Evolutionary conservation across 2,888 invertebrate genomes (phyloP), one percentile per base, ranked within the genome.

Genomic region (Sarcophaga subvicina): DNA sequence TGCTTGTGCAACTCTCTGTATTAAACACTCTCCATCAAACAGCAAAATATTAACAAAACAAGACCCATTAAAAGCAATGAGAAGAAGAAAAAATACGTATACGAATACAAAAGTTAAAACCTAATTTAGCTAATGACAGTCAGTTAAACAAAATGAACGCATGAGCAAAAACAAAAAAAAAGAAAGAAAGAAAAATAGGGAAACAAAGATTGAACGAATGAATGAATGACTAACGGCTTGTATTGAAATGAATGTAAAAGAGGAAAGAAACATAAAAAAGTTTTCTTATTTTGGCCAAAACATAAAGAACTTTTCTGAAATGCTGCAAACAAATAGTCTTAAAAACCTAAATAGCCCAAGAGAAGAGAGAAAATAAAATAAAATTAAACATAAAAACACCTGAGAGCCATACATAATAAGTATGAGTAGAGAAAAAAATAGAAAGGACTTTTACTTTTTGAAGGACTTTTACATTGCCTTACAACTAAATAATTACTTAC

Each of bases 81-180:
- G 22, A 10, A 66, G 22, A 76, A 54, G 22, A 5, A 72, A 20
- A 66, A 49, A 80, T 11, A 54, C 60, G 69, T 60, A 20, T 69
- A 64, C 73, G 17, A n/a, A 54, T 22, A 75, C 45, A 17, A 86
- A 84, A 81, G 80, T 84, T 81, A 81, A 84, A 84, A 87, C 84
- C 86, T 87, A 84, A 87, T 87, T 87, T 84, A 81, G 86, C 83
- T 87, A 87, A 87, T 87, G 86, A 84, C 86, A 87, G 86, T 75
- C 83, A 78, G 79, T 84, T 73, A 84, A 81, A 54, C 63, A 77
- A 80, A 83, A 54, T 54, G 17, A 12, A 83, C 80, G 76, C 27
- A 22, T 47, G 64, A 76, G 20, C 47, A 69, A 80, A 67, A n/a
- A 67, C 8, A 37, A 37, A 66, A 73, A 66, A 73, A 75, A 80